Conservation (phyloP, 1,140 invertebrate species). For the Drosophila persimilis region DNA sequence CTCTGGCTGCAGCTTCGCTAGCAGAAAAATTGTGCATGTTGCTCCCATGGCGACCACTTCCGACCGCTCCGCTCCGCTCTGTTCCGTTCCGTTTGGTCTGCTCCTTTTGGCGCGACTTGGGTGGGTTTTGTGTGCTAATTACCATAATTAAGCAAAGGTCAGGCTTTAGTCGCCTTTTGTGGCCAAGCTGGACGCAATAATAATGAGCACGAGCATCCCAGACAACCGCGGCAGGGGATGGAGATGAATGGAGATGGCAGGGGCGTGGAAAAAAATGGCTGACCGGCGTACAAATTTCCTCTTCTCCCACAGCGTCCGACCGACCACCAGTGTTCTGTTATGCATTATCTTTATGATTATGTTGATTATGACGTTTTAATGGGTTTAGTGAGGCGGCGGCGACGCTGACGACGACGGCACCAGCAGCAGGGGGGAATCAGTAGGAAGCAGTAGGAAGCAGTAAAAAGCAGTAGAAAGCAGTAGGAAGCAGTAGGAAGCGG, state of each 20-base stretch:
- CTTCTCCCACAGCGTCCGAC: neutral
- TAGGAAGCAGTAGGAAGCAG: neutral
- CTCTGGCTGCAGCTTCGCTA: slow-evolving; percentile 8
- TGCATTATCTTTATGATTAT: slow-evolving; percentile 76
- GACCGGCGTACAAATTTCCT: slow-evolving; percentile 59
- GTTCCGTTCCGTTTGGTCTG: slow-evolving; percentile 59
- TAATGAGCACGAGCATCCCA: slow-evolving; percentile 49
- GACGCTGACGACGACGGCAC: neutral
- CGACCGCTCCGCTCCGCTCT: slow-evolving; percentile 3
- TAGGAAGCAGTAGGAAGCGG: slow-evolving; percentile 10
- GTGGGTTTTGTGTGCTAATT: slow-evolving; percentile 65
- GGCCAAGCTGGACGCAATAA: slow-evolving; percentile 68
- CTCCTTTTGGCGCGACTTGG: slow-evolving; percentile 53
- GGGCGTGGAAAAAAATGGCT: slow-evolving; percentile 48
- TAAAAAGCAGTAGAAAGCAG: too few relatives aligned
- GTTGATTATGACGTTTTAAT: slow-evolving; percentile 80
- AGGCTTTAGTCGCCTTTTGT: slow-evolving; percentile 79
- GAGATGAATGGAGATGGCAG: neutral
- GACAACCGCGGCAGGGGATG: neutral
- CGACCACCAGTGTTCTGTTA: slow-evolving; percentile 11
- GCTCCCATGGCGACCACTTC: neutral
- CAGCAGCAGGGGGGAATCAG: too few relatives aligned
- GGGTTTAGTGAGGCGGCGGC: slow-evolving; percentile 67
- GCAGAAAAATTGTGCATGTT: slow-evolving; percentile 37
- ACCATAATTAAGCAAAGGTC: slow-evolving; percentile 81